Percentiles rank a stretch among this genome's conserved stretches.
Evolutionary conservation across 2,113 vertebrate genomes (phyloP).

Genomic region (Myrmecobius fasciatus): DNA sequence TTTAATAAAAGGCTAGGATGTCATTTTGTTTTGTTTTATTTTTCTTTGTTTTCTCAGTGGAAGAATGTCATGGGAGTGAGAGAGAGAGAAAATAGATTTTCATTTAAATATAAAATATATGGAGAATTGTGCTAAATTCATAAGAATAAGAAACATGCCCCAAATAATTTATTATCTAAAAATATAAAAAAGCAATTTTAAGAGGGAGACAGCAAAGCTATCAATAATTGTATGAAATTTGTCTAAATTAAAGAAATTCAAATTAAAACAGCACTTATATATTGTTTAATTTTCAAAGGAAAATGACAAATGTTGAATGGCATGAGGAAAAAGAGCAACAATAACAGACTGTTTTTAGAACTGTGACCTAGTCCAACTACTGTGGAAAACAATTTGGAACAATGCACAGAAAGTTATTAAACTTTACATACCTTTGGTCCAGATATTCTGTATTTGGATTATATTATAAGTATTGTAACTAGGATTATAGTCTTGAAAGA

Average conservation of each 20-base stretch:
- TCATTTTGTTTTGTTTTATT: not conserved
- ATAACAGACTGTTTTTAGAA: not conserved
- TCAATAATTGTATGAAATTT: not conserved
- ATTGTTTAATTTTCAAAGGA: no score
- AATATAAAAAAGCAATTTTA: not conserved
- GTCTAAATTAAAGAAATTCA: not conserved
- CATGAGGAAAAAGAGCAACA: not conserved
- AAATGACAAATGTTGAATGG: not conserved
- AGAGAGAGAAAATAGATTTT: not conserved
- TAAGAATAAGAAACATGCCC: not conserved
- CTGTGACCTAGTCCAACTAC: not conserved
- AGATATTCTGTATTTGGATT: not conserved
- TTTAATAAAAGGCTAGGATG: no score
- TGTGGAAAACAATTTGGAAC: not conserved
- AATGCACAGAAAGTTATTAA: not conserved
- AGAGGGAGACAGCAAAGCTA: not conserved
- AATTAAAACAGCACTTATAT: no score
- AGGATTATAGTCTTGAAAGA: not conserved
- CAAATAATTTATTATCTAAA: not conserved
- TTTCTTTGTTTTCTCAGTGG: not conserved
- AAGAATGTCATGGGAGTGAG: not conserved
- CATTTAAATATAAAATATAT: not conserved
- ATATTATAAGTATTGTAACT: not conserved
- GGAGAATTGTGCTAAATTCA: not conserved
- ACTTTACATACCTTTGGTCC: not conserved